Base-by-base conservation (phyloP, 2,888 invertebrate genomes). In the Drosophila ustulata region DNA sequence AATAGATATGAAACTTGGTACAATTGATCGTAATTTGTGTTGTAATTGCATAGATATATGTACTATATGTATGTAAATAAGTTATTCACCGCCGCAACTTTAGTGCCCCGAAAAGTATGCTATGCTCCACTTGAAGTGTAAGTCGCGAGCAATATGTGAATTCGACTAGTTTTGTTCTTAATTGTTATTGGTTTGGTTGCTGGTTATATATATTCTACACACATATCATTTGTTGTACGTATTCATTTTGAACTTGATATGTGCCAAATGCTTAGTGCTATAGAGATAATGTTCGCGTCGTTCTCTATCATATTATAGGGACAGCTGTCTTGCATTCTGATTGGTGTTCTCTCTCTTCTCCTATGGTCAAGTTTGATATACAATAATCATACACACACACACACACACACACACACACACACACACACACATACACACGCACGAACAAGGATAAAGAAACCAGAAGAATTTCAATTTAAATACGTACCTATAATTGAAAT, bases 221-320 rank as follows among this genome's bases (percentile, higher is more conserved):
- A 75, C 61, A 70, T 59, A 72, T 72, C 56, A 34, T 34, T 30
- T 55, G 62, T 58, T 67, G 62, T 67, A 66, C 51, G 26, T 59
- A 30, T 37, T 34, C 37, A 52, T 18, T 1, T 53, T 26, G 26
- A 50, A 18, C 32, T 45, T 72, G 71, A 72, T 72, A 78, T 75
- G 78, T 78, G 78, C 30, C 78, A 77, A 71, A 59, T 67, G 75
- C 73, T 56, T 67, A 43, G 57, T 51, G 32, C 59, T 28, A 57
- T 52, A 45, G 39, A 26, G 26, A 50, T 18, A 32, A 23, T 46
- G 23, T 39, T 45, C 11, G 34, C 34, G 9, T 37, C 39, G 13
- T 47, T 30, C 2, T 47, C 39, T 8, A 13, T 30, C 4, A 9
- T 39, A 41, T 18, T 13, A 23, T 26, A 4, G 11, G 11, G 11